A percentile compares a stretch with the other conserved stretches of the same genome.
These are phyloP conservation scores for Craterocephalus amniculus DNA, from an alignment of 2,797 vertebrate genomes.

Conservation along the genomic window DNA sequence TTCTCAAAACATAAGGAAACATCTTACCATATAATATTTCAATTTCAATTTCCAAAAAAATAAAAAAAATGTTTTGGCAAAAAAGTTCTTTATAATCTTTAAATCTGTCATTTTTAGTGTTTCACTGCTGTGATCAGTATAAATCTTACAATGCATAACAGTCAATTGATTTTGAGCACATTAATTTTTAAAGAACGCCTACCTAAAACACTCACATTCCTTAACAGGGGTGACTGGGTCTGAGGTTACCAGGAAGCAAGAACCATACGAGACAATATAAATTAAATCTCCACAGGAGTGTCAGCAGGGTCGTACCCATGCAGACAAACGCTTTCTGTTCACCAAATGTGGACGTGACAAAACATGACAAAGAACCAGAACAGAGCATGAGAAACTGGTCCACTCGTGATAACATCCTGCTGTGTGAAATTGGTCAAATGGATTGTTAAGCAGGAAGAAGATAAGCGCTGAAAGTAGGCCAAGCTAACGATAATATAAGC, in stretches of 20 bases:
- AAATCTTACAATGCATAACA: background rate
- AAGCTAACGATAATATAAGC: constrained; percentile 5
- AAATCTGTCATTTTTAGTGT: background rate
- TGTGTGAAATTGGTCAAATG: constrained; percentile 18
- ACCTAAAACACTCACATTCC: constrained; percentile 48
- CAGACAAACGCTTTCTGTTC: background rate
- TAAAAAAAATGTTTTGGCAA: background rate
- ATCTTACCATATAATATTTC: background rate
- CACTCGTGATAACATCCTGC: background rate
- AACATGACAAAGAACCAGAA: background rate
- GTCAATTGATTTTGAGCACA: background rate
- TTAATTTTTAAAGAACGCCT: no score
- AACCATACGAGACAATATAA: constrained; percentile 29
- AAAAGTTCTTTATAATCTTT: background rate
- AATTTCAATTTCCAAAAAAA: background rate
- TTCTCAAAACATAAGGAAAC: background rate
- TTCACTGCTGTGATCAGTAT: background rate
- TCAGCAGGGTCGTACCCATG: constrained; percentile 5
- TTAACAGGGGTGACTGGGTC: constrained; percentile 17
- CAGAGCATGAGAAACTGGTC: background rate
- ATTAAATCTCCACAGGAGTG: constrained; percentile 40
- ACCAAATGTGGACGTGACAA: background rate
- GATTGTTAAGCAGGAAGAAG: constrained; percentile 2
- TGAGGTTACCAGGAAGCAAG: constrained; percentile 38
- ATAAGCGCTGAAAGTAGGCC: constrained; percentile 43